A percentile compares a stretch with the other conserved stretches of the same genome.
Conservation (phyloP, 2,797 vertebrate genomes). For the Dipus sagitta region DNA sequence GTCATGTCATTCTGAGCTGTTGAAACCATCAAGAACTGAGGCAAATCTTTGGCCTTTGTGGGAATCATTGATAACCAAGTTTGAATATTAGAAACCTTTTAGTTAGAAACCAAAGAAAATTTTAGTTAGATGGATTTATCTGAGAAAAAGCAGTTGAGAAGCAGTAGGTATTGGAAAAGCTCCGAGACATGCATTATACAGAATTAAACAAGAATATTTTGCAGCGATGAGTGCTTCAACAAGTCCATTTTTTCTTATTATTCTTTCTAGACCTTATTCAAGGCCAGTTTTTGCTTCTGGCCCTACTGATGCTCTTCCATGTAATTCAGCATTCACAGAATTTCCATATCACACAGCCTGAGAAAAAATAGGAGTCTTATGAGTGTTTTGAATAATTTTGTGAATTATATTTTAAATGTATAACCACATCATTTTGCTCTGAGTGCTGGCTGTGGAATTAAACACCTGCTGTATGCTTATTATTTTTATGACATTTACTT, state of each 20-base stretch:
- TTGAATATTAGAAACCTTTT: background rate
- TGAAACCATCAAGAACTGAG: background rate
- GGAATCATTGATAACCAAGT: background rate
- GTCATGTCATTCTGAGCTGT: background rate
- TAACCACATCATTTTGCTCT: background rate
- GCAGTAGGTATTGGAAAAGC: background rate
- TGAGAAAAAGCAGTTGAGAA: too few relatives aligned
- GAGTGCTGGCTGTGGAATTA: background rate
- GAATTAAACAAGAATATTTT: background rate
- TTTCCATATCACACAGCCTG: background rate
- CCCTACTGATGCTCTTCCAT: background rate
- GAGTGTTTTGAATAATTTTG: slow-evolving; percentile 31
- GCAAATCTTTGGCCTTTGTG: background rate
- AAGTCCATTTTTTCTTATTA: background rate
- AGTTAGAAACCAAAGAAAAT: background rate
- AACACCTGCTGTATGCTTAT: background rate
- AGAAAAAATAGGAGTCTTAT: background rate
- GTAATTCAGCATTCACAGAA: background rate
- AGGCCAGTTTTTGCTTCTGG: background rate
- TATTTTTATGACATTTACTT: background rate
- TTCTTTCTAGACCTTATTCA: background rate
- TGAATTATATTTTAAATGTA: background rate
- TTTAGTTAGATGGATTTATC: background rate
- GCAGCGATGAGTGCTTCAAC: background rate
- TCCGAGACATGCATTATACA: background rate